Base-by-base conservation (phyloP, 1,140 invertebrate genomes). In the Magallana gigas region DNA sequence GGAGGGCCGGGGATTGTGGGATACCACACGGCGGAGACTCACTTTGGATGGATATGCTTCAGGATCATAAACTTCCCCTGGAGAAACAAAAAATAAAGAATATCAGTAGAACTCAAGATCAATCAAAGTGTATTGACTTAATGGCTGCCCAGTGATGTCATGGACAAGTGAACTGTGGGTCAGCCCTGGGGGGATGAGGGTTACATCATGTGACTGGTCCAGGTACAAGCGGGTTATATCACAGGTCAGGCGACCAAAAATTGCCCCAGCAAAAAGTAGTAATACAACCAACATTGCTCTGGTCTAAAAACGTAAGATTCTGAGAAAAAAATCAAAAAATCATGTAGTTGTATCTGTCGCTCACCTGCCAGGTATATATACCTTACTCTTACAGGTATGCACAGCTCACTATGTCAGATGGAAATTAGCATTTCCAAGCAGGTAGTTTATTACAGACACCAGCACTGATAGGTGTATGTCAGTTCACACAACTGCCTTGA, bases 1-100 rank as follows among this genome's bases (percentile, higher is more conserved):
- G 23, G 76, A 36, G 16, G 87, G 87, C 76, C 87, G 56, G 1
- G 60, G 59, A 71, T 59, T 84, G 56, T 83, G 48, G 81, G 83
- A 64, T 57, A 18, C n/a, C 8, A 76, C 57, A 14, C 48, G 71
- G 59, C 56, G 68, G 7, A 88, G 48, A 7, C 71, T 84, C 14
- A 88, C 87, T 36, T 62, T 81, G 57, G 83, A 60, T 1, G 83
- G n/a, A 6, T 84, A 64, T 56, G 36, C 68, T 14, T 88, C 87
- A 84, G 87, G 83, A 60, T 85, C 83, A 36, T 88, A 85, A 8
- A 88, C 58, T 36, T 88, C 87, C 83, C 87, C 87, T 88, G 68
- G 8, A 84, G 84, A 48, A 83, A 36, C 36, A 80, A 80, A 57
- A 81, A 81, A 80, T 12, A 23, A 8, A 82, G 18, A 16, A 82